A percentile compares a stretch with the other conserved stretches of the same genome.
phyloP scores from a whole-genome alignment of 2,888 invertebrate genomes.

The Acanthopleura granulata region DNA sequence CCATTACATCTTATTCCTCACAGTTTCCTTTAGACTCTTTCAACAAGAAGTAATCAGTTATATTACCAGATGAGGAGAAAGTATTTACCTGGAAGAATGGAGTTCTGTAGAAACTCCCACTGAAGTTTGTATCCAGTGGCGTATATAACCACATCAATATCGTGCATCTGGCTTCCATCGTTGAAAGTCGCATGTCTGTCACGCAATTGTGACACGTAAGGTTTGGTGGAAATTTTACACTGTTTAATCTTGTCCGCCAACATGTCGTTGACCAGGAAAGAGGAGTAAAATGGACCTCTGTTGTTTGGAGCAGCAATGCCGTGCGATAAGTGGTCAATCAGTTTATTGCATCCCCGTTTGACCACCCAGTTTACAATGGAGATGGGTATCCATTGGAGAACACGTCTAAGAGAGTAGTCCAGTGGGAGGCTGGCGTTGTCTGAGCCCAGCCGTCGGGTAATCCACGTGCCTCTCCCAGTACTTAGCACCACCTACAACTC shows the following conservation, averaged over 20 bases:
- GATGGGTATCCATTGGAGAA: neutral
- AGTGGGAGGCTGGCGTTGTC: neutral
- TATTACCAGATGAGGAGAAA: too few species aligned
- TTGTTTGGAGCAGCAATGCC: neutral
- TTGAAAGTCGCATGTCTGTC: neutral
- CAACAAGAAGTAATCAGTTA: too few species aligned
- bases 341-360: neutral
- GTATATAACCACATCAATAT: neutral
- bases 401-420: neutral
- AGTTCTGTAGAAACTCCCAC: neutral
- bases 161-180: neutral
- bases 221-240: neutral
- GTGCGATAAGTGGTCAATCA: neutral
- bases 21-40: too few species aligned
- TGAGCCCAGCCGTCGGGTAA: neutral
- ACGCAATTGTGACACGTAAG: neutral
- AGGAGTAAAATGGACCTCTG: neutral
- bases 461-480: conserved; percentile 2
- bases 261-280: neutral
- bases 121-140: conserved; percentile 15
- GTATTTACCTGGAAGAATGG: too few species aligned
- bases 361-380: neutral
- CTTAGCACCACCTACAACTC: neutral
- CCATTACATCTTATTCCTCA: too few species aligned
- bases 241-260: neutral